Evolutionary conservation across 2,888 invertebrate genomes (phyloP), one percentile per base, ranked within the genome.

Genomic region (Leuctra nigra): DNA sequence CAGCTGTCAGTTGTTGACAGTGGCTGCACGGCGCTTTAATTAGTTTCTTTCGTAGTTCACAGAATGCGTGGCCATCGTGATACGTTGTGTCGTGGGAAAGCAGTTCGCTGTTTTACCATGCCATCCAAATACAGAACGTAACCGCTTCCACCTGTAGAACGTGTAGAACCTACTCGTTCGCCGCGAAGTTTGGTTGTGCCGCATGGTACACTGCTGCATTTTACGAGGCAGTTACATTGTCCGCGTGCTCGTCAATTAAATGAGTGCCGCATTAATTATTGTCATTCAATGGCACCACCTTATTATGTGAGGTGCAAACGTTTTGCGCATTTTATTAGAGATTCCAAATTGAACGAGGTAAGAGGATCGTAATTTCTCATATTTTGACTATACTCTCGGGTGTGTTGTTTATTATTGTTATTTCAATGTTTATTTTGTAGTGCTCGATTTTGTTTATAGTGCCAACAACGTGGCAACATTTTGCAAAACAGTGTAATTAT

Each of bases 101-200:
- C n/a, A n/a, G n/a, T n/a, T n/a, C n/a, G n/a, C n/a, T n/a, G n/a
- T n/a, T n/a, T n/a, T n/a, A n/a, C n/a, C n/a, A n/a, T n/a, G n/a
- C n/a, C n/a, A n/a, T n/a, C n/a, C n/a, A n/a, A n/a, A n/a, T n/a
- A n/a, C n/a, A n/a, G n/a, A n/a, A n/a, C n/a, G n/a, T n/a, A n/a
- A n/a, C n/a, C n/a, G n/a, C n/a, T n/a, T n/a, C n/a, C 57, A 57
- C 57, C 54, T 52, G 58, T 58, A 55, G 57, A 54, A 25, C 54
- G 16, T 29, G 54, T 54, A 57, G 58, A 58, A 39, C 58, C 25
- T 33, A 7, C 7, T 44, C 24, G 58, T 35, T 41, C 36, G 50
- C 48, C 41, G 39, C 20, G 33, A 13, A 14, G 58, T 38, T 20
- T 20, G 50, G 58, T 54, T 22, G 57, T 25, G 33, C 53, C 2